Evolutionary conservation across 2,113 vertebrate genomes (phyloP), one percentile per base, ranked within the genome.

Genomic region (Labrus mixtus): DNA sequence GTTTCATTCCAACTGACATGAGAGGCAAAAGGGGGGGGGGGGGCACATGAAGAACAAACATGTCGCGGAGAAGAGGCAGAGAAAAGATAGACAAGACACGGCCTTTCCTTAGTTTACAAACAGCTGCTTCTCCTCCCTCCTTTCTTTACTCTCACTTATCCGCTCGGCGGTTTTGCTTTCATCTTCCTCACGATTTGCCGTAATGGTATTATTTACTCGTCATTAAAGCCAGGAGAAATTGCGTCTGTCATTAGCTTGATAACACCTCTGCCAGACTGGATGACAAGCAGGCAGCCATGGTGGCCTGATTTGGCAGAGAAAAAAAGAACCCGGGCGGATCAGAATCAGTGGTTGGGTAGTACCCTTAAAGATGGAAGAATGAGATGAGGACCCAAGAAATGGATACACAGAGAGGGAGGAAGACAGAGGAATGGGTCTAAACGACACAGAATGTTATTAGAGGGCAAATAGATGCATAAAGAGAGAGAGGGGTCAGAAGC

Each of bases 201-300:
- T 83, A 58, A 80, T 45, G 80, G 78, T 78, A 84, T 91, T 93
- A 91, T 94, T 94, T 92, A 89, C 87, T 73, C 51, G 70, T 87
- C 86, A 91, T 92, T 91, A 82, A 75, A 88, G 75, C 79, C 37
- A 71, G 80, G 82, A 83, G 86, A 91, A 93, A 93, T 88, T 82
- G 83, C 79, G 59, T 79, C 86, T 79, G 88, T 80, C 88, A 83
- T 91, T 86, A 89, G 61, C 61, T 87, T 89, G 75, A 89, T 90
- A 85, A 78, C 84, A 77, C 85, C 63, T 78, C 79, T 84, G 87
- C 66, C 58, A 88, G 78, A 89, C 90, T 71, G 82, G 72, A 63
- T 84, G 82, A 76, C 81, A 81, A 72, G 78, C 63, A 82, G 72
- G 73, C 66, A 60, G 80, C 60, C 60, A n/a, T 22, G 60, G 53